Percentiles rank a stretch among this genome's conserved stretches.
Evolutionary conservation across 2,888 invertebrate genomes (phyloP).

Genomic region (Drosophila monieri): DNA sequence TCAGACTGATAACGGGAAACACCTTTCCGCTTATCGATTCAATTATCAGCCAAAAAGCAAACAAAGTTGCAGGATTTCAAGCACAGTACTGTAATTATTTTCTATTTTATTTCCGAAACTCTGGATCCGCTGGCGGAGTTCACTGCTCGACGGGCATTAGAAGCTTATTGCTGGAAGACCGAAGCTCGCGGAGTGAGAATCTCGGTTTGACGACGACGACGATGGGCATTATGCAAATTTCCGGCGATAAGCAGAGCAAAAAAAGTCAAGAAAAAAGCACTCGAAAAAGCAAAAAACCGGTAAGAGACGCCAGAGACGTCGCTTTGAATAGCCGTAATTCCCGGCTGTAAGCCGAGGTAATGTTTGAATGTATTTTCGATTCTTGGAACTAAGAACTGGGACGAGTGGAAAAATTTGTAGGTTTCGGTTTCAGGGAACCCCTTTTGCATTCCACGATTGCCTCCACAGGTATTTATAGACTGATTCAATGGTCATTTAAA

Average conservation of each 20-base stretch:
- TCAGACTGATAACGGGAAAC: conserved; percentile 53
- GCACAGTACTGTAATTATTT: neutral
- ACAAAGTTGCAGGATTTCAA: conserved; percentile 4
- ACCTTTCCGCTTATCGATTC: conserved; percentile 31
- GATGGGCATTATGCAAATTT: conserved; percentile 70
- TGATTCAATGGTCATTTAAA: conserved; percentile 10
- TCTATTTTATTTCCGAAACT: neutral
- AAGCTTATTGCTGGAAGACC: conserved; percentile 50
- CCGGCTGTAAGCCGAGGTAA: conserved; percentile 27
- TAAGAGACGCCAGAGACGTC: conserved; percentile 21
- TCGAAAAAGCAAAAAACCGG: conserved; percentile 39
- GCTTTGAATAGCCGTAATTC: conserved; percentile 40
- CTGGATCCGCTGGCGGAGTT: conserved; percentile 30
- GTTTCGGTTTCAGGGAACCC: neutral
- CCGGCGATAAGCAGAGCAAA: conserved; percentile 55
- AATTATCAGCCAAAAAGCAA: conserved; percentile 18
- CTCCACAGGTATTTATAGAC: neutral
- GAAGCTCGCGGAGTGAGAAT: conserved; percentile 17
- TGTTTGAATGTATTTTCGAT: conserved; percentile 11
- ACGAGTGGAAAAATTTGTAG: neutral
- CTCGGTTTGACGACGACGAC: conserved; percentile 38
- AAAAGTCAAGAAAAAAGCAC: conserved; percentile 51
- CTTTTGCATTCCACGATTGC: neutral
- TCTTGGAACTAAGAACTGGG: neutral
- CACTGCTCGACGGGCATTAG: conserved; percentile 44